Base-by-base conservation (phyloP, 2,888 invertebrate genomes). In the Panzeria rudis region DNA sequence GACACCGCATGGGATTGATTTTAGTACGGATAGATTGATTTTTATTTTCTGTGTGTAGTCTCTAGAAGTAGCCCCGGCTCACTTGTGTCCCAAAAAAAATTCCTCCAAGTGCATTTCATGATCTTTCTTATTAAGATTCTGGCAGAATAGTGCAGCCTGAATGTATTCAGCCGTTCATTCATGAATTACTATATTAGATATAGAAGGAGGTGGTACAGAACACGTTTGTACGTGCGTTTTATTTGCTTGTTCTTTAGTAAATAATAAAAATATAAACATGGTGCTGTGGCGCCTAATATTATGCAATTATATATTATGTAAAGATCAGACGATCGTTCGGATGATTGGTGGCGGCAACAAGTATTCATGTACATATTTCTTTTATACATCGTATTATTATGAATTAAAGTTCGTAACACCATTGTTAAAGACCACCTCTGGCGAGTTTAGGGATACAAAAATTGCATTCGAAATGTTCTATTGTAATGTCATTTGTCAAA, bases 401-500 rank as follows among this genome's bases (percentile, higher is more conserved):
- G 56, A 69, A 78, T 69, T 69, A 59, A 71, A 77, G 62, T 83
- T 69, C 38, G 77, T 44, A 54, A 47, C 32, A 35, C 38, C 47
- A 56, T 62, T 59, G 76, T 83, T 77, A 83, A 77, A 50, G 82
- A 79, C 78, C 82, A 85, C 85, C 75, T 75, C 56, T 32, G 78
- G 80, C 80, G 56, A 47, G 56, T 59, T 1, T 13, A 32, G 38
- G 13, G 29, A 38, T 44, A 54, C 15, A 15, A 23, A 64, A 17
- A 61, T 68, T 52, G 54, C 23, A 59, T 59, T 44, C 25, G 23
- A 76, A 72, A 66, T 44, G 59, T 61, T 59, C 88, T 88, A 91
- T 91, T 91, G 91, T 90, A 89, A 88, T 90, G 90, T 91, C 91
- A 91, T 91, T 90, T 91, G 91, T 91, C 91, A 91, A 91, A 90